A percentile compares a stretch with the other conserved stretches of the same genome.
These are phyloP conservation scores for Upupa epops DNA, from an alignment of 2,113 vertebrate genomes.

Conservation along the genomic window DNA sequence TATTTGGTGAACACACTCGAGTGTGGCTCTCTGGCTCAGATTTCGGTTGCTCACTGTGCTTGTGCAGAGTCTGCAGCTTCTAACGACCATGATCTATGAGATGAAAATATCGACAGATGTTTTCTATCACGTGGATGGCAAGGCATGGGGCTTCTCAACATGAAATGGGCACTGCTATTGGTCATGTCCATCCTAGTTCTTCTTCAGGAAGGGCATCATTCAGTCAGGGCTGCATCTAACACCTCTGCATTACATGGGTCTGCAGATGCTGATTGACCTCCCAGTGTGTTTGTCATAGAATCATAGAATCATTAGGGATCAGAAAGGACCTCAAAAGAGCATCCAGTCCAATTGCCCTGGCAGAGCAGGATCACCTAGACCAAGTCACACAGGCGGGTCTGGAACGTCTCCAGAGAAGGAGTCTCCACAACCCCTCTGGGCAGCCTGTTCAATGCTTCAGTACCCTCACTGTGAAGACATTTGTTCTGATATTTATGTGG, in stretches of 20 bases:
- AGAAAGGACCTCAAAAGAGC: too few relatives aligned
- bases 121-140: neutral
- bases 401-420: too few relatives aligned
- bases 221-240: neutral
- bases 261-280: neutral
- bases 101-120: neutral
- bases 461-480: too few relatives aligned
- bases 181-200: fast-evolving
- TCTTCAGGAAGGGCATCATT: fast-evolving
- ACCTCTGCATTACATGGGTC: neutral
- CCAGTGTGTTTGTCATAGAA: neutral
- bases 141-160: neutral
- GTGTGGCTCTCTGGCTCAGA: neutral
- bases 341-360: too few relatives aligned
- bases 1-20: neutral
- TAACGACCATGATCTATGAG: neutral
- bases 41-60: neutral
- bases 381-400: too few relatives aligned
- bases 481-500: too few relatives aligned
- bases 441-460: too few relatives aligned
- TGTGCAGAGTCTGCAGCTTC: neutral
- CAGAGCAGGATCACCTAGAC: too few relatives aligned
- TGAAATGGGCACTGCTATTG: neutral
- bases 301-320: too few relatives aligned
- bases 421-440: too few relatives aligned